Percentiles rank a stretch among this genome's conserved stretches.
Conservation (phyloP, 1,140 invertebrate species). For the Argopecten irradians region DNA sequence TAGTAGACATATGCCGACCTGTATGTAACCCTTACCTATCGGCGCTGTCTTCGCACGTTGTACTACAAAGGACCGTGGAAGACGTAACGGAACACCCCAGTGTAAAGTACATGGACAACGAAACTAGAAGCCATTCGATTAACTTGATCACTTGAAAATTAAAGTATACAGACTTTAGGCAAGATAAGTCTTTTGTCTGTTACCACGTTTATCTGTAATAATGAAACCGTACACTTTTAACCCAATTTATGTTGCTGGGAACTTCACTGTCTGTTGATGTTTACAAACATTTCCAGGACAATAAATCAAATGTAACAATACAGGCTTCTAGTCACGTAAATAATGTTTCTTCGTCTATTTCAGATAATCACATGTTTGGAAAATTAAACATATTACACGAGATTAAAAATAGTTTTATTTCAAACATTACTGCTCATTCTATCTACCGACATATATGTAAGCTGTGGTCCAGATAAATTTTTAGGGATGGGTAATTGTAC, state of each 20-base stretch:
- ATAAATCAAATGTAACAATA: not conserved
- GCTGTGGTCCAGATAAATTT: too few relatives aligned
- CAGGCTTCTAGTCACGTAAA: not conserved
- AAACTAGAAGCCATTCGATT: not conserved
- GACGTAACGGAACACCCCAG: not conserved
- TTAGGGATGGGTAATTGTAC: too few relatives aligned
- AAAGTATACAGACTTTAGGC: not conserved
- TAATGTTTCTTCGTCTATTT: too few relatives aligned
- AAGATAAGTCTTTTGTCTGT: not conserved
- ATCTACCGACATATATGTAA: too few relatives aligned
- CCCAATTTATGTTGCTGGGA: not conserved
- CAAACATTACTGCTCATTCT: too few relatives aligned
- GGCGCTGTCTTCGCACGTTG: not conserved
- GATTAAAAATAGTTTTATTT: too few relatives aligned
- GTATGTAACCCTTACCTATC: not conserved
- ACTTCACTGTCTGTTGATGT: slow-evolving; percentile 9
- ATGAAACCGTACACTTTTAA: not conserved
- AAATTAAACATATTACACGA: too few relatives aligned
- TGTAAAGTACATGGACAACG: not conserved
- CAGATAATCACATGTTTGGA: too few relatives aligned
- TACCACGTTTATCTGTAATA: not conserved
- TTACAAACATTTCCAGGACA: slow-evolving; percentile 1
- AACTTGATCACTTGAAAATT: not conserved
- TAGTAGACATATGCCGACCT: not conserved
- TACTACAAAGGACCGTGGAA: not conserved